Evolutionary conservation across 1,140 invertebrate genomes (phyloP), one percentile per base, ranked within the genome.

Genomic region (Drosophila bipectinata): DNA sequence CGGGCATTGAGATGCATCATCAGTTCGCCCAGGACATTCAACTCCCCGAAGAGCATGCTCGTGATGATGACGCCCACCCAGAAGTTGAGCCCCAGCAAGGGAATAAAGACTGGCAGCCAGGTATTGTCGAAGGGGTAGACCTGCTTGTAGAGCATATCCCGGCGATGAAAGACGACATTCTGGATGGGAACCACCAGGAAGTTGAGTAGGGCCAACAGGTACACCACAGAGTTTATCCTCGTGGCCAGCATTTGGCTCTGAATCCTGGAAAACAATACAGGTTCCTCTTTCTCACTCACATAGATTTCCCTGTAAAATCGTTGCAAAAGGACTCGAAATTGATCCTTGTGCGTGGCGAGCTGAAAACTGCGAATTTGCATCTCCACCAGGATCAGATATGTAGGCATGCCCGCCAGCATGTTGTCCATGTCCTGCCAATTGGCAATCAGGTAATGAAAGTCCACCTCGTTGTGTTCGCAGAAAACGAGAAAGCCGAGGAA

Each of bases 1-100:
- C 89, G 78, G 3, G 69, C 81, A 66, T 91, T 91, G 15, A 91
- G 60, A 55, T 91, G 80, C 68, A 83, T 80, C 66, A 90, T 80
- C 9, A 89, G 45, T 32, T 79, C 84, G 9, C 83, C 81, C 47
- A 91, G 32, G 6, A 90, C 59, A 72, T 91, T 91, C 2, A 90
- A 56, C 9, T 91, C 89, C 4, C 84, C 83, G 1, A 85, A 76
- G 0, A 91, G 56, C 57, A 79, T 84, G 24, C 69, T 69, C 9
- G 74, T 81, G 14, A 91, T 79, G 5, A 82, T 73, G 5, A 89
- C 44, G 14, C 89, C 84, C 32, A 85, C 73, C 78, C 75, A 90
- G 6, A 85, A 69, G 28, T 80, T 79, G 28, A 79, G 53, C 2
- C 34, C 28, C 28, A 91, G 45, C 9, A 89, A 48, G 1, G 83